These are phyloP conservation scores for Galerucella calmariensis DNA, from an alignment of 2,888 invertebrate species.

Conservation along the genomic window DNA sequence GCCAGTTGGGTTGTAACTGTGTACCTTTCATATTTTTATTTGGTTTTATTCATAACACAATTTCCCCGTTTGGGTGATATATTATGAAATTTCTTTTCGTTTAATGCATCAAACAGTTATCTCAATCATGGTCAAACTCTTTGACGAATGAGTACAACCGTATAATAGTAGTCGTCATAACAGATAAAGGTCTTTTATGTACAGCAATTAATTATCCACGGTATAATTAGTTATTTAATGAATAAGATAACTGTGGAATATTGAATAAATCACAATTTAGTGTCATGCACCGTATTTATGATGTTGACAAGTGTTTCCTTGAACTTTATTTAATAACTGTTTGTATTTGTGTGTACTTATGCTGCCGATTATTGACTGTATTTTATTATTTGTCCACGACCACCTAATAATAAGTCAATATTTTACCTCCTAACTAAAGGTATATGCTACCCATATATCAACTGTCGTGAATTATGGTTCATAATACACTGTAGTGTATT, in stretches of 20 bases:
- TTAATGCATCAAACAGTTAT: neutral
- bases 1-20: too few species aligned
- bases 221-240: neutral
- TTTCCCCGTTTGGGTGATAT: too few species aligned
- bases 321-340: neutral
- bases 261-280: neutral
- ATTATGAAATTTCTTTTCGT: neutral
- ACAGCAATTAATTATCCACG: neutral
- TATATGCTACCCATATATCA: too few species aligned
- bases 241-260: neutral
- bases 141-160: constrained; percentile 11
- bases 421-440: too few species aligned
- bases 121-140: constrained; percentile 10
- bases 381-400: neutral
- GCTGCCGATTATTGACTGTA: neutral
- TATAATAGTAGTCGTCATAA: constrained; percentile 3
- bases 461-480: too few species aligned
- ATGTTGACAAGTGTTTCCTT: neutral
- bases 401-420: too few species aligned
- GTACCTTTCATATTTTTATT: too few species aligned
- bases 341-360: neutral
- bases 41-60: too few species aligned
- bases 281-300: neutral
- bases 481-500: too few species aligned
- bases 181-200: constrained; percentile 1